Percentiles rank a stretch among this genome's conserved stretches.
These are phyloP conservation scores for Dolichoris vasculosae DNA, from an alignment of 1,140 invertebrate genomes.

Conservation along the genomic window DNA sequence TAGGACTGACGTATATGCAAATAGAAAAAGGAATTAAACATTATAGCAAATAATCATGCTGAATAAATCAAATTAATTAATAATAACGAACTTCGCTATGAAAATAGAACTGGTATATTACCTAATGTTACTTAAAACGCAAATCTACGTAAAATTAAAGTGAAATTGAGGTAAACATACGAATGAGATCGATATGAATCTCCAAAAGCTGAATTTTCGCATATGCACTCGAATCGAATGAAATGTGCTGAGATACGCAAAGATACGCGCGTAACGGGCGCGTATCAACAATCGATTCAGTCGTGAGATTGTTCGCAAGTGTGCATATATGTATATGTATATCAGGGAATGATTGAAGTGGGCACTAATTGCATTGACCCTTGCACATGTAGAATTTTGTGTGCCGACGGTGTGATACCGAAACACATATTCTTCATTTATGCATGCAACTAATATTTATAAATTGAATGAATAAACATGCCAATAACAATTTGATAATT, in stretches of 20 bases:
- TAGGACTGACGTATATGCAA: neutral
- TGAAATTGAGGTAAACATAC: neutral
- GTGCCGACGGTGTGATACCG: neutral
- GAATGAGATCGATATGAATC: neutral
- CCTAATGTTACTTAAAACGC: neutral
- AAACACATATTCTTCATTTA: neutral
- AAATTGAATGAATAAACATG: neutral
- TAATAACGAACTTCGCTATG: neutral
- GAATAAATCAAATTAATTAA: neutral
- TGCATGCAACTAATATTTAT: neutral
- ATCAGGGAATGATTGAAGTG: constrained; percentile 32
- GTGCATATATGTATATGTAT: neutral
- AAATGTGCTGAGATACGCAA: neutral
- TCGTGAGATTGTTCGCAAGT: neutral
- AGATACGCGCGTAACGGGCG: neutral
- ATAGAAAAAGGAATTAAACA: neutral
- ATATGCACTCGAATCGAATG: neutral
- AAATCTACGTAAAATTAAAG: constrained; percentile 18
- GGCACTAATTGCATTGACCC: constrained; percentile 24
- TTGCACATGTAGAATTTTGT: neutral
- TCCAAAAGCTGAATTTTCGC: neutral
- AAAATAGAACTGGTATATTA: neutral
- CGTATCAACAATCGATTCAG: neutral
- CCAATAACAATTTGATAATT: neutral
- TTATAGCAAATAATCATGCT: neutral